Evolutionary conservation across 2,113 vertebrate species (phyloP), one percentile per base, ranked within the genome.

Genomic region (Grantiella picta): DNA sequence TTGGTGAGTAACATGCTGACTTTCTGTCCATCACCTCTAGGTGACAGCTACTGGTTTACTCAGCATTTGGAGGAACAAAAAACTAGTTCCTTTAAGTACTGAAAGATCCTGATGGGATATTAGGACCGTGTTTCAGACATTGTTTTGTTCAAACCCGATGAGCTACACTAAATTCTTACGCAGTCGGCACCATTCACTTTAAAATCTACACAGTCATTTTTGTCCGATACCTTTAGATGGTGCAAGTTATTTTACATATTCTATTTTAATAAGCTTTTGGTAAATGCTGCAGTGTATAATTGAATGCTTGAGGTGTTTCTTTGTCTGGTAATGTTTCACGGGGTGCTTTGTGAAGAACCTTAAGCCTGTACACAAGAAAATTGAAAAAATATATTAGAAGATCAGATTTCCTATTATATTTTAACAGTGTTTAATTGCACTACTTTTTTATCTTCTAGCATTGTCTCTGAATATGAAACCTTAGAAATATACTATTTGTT

Each of bases 1-100:
- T 99, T 40, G 99, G 99, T 99, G 98, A 99, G 98, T 97, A 57
- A 44, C 6, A 6, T 33, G 24, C 21, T 82, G 19, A 29, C 36
- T 33, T 19, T 52, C 11, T 86, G 57, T 68, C 52, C 20, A 15
- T 83, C 18, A 5, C 33, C 21, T 71, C 23, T 57, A 49, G 28
- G 64, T 50, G 59, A 86, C 19, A 90, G 40, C 24, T 5, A 3
- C 23, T 49, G 40, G 19, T 70, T 81, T 73, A 70, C 9, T 17
- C 38, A 56, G 50, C 24, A 28, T 25, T 85, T 70, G 77, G 52
- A 70, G 42, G 50, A 90, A 52, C 11, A 69, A 60, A 82, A 38
- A 28, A 44, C 11, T 54, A 80, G 54, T 65, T 86, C 50, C 47
- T 31, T 61, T 57, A 60, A 68, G 45, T 85, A 24, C 22, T 68